Evolutionary conservation across 2,113 vertebrate species (phyloP).

Genomic region (Saguinus midas): DNA sequence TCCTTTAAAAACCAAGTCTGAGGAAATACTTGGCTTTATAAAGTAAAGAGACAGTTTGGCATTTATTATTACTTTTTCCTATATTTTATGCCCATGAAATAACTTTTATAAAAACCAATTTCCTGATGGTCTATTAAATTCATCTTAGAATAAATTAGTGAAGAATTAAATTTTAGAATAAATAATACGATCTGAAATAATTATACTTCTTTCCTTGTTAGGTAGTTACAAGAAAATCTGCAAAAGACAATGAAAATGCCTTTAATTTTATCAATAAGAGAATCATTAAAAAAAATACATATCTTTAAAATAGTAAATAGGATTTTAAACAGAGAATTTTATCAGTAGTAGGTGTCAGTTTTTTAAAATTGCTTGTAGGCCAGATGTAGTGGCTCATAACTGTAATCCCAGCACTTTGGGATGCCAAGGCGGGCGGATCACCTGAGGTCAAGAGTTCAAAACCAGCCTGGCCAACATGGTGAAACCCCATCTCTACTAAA

Average conservation of each 20-base stretch:
- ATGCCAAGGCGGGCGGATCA: too few relatives aligned
- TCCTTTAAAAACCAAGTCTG: conserved; percentile 64
- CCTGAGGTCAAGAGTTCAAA: too few relatives aligned
- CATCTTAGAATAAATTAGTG: conserved; percentile 64
- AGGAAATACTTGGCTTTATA: conserved; percentile 60
- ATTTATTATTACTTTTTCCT: conserved; percentile 62
- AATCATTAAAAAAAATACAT: conserved; percentile 30
- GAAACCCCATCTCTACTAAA: too few relatives aligned
- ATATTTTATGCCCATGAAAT: conserved; percentile 66
- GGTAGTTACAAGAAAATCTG: conserved; percentile 35
- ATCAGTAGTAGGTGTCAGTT: conserved; percentile 6
- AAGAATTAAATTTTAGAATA: conserved; percentile 69
- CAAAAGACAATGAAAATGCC: conserved; percentile 50
- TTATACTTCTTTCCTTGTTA: conserved; percentile 42
- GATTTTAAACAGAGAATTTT: conserved; percentile 50
- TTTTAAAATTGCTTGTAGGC: not conserved
- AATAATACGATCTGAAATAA: conserved; percentile 50
- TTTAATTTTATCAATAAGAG: conserved; percentile 44
- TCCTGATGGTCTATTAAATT: conserved; percentile 69
- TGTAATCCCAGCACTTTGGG: too few relatives aligned
- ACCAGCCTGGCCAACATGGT: too few relatives aligned
- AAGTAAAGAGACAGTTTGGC: conserved; percentile 60
- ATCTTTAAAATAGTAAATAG: conserved; percentile 56
- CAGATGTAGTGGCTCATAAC: too few relatives aligned
- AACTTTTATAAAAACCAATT: conserved; percentile 68